Conservation (phyloP, 2,797 vertebrate species). For the Spatula versicolor region DNA sequence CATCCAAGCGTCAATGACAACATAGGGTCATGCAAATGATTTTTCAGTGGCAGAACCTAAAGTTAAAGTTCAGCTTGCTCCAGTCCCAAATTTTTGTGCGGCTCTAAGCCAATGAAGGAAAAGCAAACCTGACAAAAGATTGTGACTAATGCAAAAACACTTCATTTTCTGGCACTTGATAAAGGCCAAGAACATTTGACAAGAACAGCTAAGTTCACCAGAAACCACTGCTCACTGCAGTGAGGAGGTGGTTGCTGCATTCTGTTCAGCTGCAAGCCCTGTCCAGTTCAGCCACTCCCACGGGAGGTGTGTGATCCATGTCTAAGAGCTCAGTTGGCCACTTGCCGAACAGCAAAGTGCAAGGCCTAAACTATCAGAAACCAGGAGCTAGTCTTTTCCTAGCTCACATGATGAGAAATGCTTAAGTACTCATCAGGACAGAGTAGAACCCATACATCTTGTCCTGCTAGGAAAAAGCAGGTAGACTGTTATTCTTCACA, state of each 20-base stretch:
- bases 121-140: neutral
- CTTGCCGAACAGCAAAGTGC: neutral
- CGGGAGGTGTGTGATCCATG: neutral
- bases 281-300: neutral
- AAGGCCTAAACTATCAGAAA: neutral
- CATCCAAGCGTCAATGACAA: neutral
- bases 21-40: rapidly evolving
- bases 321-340: rapidly evolving
- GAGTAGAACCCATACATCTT: neutral
- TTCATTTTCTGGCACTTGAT: neutral
- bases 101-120: neutral
- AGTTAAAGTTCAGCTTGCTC: neutral
- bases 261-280: neutral
- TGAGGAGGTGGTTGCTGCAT: neutral
- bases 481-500: neutral
- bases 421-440: neutral
- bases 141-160: neutral
- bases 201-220: neutral
- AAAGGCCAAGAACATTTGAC: neutral
- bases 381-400: neutral
- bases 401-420: neutral
- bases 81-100: neutral
- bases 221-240: neutral
- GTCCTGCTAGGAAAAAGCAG: neutral
- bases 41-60: neutral